Base-by-base conservation (phyloP, 2,113 vertebrate species). In the Himantopus leucocephalus region DNA sequence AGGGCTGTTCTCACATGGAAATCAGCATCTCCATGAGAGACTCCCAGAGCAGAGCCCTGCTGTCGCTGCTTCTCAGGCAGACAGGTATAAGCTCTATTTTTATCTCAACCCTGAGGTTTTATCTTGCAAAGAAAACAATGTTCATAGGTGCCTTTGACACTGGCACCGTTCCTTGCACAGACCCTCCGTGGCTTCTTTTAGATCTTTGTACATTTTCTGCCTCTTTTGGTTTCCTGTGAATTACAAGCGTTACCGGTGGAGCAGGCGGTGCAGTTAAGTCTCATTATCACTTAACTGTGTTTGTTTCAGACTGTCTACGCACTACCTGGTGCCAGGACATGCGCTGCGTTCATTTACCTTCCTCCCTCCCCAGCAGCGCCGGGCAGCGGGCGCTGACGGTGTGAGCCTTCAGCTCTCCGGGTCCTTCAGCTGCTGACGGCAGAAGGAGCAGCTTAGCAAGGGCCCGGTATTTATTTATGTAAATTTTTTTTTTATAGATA, bases 41-140 rank as follows among this genome's bases (percentile, higher is more conserved):
- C 92, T 96, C 91, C 96, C 97, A 95, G 97, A 97, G 92, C 74
- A 20, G 96, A 97, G 97, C 97, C 97, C 43, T 84, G 80, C 97
- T 98, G 96, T 75, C 48, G 94, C 96, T 96, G 97, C 96, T 97
- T 97, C 95, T 30, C 55, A 70, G 94, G 87, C 94, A 95, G 91
- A 60, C 96, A 97, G 97, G 97, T 96, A 91, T 53, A 53, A 58
- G 68, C 92, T 97, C 98, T 97, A 97, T 98, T 98, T 98, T 97
- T 98, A 88, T 97, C 97, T 77, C 64, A 83, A 20, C 89, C 92
- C 74, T 15, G 5, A 92, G 14, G 58, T 96, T 95, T 96, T 88
- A 72, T 97, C 96, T 96, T 88, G 59, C 73, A 86, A 75, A 97
- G 92, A 93, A 79, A 22, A 27, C 83, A 91, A 56, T 50, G 72